A percentile compares a stretch with the other conserved stretches of the same genome.
phyloP scores from a whole-genome alignment of 2,888 invertebrate species.

The Deilephila elpenor region DNA sequence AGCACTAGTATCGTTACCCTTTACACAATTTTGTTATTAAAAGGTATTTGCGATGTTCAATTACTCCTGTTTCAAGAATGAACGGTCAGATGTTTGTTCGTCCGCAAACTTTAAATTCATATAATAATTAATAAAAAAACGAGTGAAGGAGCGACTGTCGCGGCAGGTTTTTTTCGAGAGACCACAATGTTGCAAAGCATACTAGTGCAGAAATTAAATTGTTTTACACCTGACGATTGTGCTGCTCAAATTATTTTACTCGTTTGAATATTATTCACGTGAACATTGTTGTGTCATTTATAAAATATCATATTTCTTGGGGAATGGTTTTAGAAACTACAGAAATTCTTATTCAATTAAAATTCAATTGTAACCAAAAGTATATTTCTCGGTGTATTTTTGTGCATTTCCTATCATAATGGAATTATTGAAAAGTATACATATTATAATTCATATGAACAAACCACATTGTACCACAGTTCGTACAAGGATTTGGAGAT shows the following conservation, averaged over 20 bases:
- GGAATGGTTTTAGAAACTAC: too few relatives aligned
- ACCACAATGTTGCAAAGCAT: conserved; percentile 50
- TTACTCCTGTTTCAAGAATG: conserved; percentile 37
- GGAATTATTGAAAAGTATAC: too few relatives aligned
- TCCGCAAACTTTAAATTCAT: conserved; percentile 45
- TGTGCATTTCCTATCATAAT: too few relatives aligned
- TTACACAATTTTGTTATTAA: conserved; percentile 16
- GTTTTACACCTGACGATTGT: conserved; percentile 31
- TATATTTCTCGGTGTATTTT: too few relatives aligned
- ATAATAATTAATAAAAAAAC: conserved; percentile 48
- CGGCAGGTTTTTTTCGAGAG: conserved; percentile 45
- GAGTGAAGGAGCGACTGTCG: conserved; percentile 43
- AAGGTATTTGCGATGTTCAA: conserved; percentile 32
- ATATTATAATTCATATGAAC: too few relatives aligned
- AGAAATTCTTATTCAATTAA: too few relatives aligned
- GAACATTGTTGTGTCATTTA: not conserved
- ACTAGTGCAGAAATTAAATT: conserved; percentile 31
- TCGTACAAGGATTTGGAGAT: too few relatives aligned
- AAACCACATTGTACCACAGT: too few relatives aligned
- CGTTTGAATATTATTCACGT: not conserved
- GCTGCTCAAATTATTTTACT: not conserved
- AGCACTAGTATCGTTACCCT: conserved; percentile 19
- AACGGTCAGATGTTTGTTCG: conserved; percentile 35
- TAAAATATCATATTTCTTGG: not conserved
- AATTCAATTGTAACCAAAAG: too few relatives aligned